Conservation (phyloP, 1,140 invertebrate genomes). For the Rhopalosiphum padi region DNA sequence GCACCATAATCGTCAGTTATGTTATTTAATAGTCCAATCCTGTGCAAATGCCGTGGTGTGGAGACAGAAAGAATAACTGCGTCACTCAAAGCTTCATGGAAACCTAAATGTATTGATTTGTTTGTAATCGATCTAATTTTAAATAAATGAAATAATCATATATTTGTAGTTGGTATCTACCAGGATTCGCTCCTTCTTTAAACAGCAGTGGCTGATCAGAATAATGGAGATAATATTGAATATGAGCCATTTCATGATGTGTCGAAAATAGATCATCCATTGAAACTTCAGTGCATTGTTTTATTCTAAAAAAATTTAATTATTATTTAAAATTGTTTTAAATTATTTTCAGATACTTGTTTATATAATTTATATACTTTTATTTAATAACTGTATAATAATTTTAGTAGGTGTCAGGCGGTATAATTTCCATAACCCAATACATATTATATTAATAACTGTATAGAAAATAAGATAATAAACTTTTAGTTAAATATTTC, state of each 20-base stretch:
- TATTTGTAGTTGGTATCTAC: constrained; percentile 63
- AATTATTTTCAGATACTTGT: not conserved
- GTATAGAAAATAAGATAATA: not conserved
- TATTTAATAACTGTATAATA: not conserved
- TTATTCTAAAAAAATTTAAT: constrained; percentile 72
- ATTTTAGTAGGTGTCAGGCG: no score
- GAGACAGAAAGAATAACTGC: constrained; percentile 82
- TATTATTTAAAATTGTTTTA: not conserved
- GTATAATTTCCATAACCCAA: not conserved
- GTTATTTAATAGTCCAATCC: constrained; percentile 74
- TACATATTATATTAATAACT: not conserved
- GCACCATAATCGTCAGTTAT: constrained; percentile 67
- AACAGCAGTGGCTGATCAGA: constrained; percentile 76
- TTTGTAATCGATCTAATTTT: not conserved
- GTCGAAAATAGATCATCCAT: constrained; percentile 80
- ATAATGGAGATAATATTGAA: constrained; percentile 85
- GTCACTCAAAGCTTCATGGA: constrained; percentile 93
- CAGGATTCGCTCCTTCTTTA: constrained; percentile 80
- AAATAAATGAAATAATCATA: not conserved
- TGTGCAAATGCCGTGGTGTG: constrained; percentile 80
- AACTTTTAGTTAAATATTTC: not conserved
- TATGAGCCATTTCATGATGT: constrained; percentile 87
- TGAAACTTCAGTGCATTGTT: constrained; percentile 85
- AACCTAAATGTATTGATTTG: constrained; percentile 68
- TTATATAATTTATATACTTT: not conserved